Evolutionary conservation across 2,888 invertebrate species (phyloP), one percentile per base, ranked within the genome.

Genomic region (Blastobasis adustella): DNA sequence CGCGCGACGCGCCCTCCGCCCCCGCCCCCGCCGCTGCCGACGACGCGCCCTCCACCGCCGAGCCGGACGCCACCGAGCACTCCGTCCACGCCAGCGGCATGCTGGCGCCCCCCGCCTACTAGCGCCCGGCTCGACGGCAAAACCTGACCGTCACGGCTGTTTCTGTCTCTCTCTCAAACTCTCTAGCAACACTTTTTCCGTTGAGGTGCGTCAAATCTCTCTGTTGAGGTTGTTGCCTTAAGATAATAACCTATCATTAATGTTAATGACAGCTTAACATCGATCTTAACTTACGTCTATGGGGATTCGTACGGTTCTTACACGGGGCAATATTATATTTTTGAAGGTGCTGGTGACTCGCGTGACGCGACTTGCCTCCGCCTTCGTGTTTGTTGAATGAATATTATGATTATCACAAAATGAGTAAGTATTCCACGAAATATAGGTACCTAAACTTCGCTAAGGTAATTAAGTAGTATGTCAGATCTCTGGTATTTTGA

Each of bases 41-140:
- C 51, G 89, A 89, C 42, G 82, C 82, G 53, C 83, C 84, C 51
- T 90, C 91, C 60, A 90, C 91, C 61, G 88, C 90, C 71, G 90
- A 90, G 83, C 91, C 91, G 69, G 91, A 91, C 69, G 90, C 89
- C 68, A 89, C 90, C 61, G 89, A 89, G 69, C 89, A 82, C 56
- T 84, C 82, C 76, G 85, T 89, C 85, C 88, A 88, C 73, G 86
- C 85, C 75, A 87, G 89, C 77, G 88, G 88, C 67, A 89, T 89
- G 85, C 82, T 89, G 79, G 89, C 87, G 44, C 87, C 89, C 50
- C 89, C 89, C 72, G 79, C 81, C 70, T 85, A 87, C 67, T 89
- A 87, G 79, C 70, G 71, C 69, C 73, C 73, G 77, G 63, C 73
- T 73, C 69, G 69, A 65, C 69, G 69, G 66, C 50, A 10, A 55